Base-by-base conservation (phyloP, 2,888 invertebrate species). In the Himalopsyche japonica region DNA sequence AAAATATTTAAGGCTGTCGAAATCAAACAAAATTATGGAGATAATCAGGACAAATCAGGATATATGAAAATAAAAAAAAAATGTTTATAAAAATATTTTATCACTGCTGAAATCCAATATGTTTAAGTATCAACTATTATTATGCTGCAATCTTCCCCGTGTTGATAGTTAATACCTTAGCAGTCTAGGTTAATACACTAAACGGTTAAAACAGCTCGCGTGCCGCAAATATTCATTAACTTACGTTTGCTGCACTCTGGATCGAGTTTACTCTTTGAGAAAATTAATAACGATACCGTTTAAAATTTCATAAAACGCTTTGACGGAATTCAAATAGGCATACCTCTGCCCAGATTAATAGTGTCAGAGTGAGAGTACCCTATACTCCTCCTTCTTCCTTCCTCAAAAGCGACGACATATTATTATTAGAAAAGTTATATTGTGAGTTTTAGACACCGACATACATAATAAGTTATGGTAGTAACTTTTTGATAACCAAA, bases 201-300 rank as follows among this genome's bases (percentile, higher is more conserved):
- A 2, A 43, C 15, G 4, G 2, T 3, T 15, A 15, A 43, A 15
- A 15, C 43, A 15, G 43, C 43, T 15, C 57, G 57, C 57, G 6
- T 57, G 57, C 57, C 57, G 57, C 57, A 8, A 10, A 20, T 57
- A 3, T 2, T 3, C 20, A 20, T 20, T 57, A 57, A 57, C 57
- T 24, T 24, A 24, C 24, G 10, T 57, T 20, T 15, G 24, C 15
- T 57, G 20, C n/a, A 57, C 57, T 20, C n/a, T 24, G 20, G 20
- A 57, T 24, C 8, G 7, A 57, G 57, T 57, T 57, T 57, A 57
- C 57, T 57, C 57, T 57, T 57, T 57, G 57, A 57, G 37, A 80
- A 80, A 80, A 57, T 80, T 80, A 80, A 80, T 80, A 80, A 80
- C 30, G 57, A 24, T 80, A 48, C 57, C 80, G 57, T 80, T 80